phyloP scores from a whole-genome alignment of 2,888 invertebrate genomes.

The Gortyna flavago region DNA sequence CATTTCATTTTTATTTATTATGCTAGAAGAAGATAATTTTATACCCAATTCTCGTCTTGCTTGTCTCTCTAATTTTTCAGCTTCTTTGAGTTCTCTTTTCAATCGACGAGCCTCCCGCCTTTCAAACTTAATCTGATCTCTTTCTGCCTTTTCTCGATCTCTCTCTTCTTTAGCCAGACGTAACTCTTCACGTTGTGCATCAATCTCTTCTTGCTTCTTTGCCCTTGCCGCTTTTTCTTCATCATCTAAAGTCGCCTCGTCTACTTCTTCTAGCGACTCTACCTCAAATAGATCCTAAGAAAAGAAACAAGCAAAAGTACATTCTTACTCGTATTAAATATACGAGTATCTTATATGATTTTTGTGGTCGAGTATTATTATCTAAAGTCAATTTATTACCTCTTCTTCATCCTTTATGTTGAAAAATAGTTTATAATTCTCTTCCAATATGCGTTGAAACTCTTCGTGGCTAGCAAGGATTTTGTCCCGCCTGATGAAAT shows the following conservation, averaged over 20 bases:
- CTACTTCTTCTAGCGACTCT: slow-evolving; percentile 83
- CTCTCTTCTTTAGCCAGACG: slow-evolving; percentile 77
- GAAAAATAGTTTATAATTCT: slow-evolving; percentile 93
- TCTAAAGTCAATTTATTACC: slow-evolving; percentile 66
- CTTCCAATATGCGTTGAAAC: slow-evolving; percentile 89
- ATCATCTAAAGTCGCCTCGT: slow-evolving; percentile 83
- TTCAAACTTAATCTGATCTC: slow-evolving; percentile 76
- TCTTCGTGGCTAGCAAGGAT: slow-evolving; percentile 89
- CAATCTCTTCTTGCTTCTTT: slow-evolving; percentile 73
- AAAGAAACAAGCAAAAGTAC: slow-evolving; percentile 1
- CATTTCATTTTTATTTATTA: not conserved
- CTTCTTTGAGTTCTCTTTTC: slow-evolving; percentile 80
- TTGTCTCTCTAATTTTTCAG: slow-evolving; percentile 78
- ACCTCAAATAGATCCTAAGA: slow-evolving; percentile 77
- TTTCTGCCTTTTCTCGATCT: slow-evolving; percentile 75
- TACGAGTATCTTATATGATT: not conserved
- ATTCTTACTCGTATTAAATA: not conserved
- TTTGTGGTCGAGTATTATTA: not conserved
- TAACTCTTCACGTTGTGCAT: slow-evolving; percentile 74
- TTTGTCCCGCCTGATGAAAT: slow-evolving; percentile 77
- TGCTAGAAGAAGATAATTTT: not conserved
- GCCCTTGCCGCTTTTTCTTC: slow-evolving; percentile 82
- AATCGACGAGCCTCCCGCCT: slow-evolving; percentile 79
- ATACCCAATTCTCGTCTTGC: slow-evolving; percentile 80
- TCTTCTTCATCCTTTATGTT: slow-evolving; percentile 90